These are phyloP conservation scores for Narcine bancroftii DNA, from an alignment of 2,113 vertebrate genomes.

Conservation along the genomic window DNA sequence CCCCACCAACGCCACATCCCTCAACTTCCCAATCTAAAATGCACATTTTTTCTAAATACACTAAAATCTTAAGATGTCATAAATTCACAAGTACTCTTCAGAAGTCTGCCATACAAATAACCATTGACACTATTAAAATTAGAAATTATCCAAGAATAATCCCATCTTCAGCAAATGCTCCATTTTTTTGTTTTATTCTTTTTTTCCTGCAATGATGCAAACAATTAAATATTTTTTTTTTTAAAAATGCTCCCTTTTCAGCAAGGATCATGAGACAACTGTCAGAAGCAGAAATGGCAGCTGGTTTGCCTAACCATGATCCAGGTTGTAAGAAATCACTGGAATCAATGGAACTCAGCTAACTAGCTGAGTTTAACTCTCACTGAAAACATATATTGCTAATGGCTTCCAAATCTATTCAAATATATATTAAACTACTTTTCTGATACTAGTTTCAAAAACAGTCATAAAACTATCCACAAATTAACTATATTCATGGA, in stretches of 20 bases:
- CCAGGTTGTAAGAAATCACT: background rate
- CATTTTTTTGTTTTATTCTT: no score
- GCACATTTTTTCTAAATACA: background rate
- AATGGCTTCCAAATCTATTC: background rate
- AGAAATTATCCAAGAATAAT: background rate
- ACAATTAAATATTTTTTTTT: no score
- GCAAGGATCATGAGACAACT: background rate
- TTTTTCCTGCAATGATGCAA: no score
- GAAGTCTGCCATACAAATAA: background rate
- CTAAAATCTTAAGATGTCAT: background rate
- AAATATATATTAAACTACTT: background rate
- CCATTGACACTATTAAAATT: background rate
- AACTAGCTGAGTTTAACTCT: background rate
- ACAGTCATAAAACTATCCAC: no score
- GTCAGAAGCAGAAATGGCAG: background rate
- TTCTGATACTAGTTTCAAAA: background rate
- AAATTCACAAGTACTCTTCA: background rate
- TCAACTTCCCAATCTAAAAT: no score
- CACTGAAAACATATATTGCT: background rate
- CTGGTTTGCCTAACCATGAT: background rate
- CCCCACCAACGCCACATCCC: background rate
- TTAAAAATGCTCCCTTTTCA: background rate
- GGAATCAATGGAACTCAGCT: background rate
- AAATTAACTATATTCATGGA: no score
- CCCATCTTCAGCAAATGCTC: background rate